Conservation (phyloP, 2,113 vertebrate genomes). For the Catharus minimus region DNA sequence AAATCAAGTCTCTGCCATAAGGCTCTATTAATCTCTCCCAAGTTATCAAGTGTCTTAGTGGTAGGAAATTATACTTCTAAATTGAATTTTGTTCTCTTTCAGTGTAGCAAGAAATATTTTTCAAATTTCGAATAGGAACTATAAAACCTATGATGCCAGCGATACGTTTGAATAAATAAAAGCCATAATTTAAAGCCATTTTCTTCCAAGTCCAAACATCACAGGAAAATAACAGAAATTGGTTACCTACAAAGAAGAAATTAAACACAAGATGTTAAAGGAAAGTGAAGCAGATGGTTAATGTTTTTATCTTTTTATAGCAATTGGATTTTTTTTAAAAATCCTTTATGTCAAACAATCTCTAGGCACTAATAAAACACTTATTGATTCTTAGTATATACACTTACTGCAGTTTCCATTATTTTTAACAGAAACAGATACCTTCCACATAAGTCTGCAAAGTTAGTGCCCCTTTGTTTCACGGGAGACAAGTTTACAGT, state of each 20-base stretch:
- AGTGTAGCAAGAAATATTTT: conserved; percentile 70
- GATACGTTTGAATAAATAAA: conserved; percentile 66
- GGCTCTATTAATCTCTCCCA: conserved; percentile 71
- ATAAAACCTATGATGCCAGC: conserved; percentile 57
- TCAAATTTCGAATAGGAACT: conserved; percentile 64
- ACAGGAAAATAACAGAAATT: conserved; percentile 52
- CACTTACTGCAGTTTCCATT: conserved; percentile 27
- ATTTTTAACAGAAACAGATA: conserved; percentile 50
- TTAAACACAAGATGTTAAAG: conserved; percentile 62
- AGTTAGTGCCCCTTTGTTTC: conserved; percentile 42
- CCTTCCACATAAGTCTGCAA: conserved; percentile 25
- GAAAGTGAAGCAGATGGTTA: conserved; percentile 50
- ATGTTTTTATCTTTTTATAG: conserved; percentile 66
- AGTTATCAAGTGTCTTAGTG: conserved; percentile 69
- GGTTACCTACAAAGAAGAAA: conserved; percentile 55
- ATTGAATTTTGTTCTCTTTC: conserved; percentile 75
- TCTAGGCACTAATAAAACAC: conserved; percentile 68
- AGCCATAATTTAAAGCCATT: conserved; percentile 64
- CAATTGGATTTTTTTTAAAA: conserved; percentile 32
- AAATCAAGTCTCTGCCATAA: conserved; percentile 73
- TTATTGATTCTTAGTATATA: conserved; percentile 65
- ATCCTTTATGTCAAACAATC: conserved; percentile 41
- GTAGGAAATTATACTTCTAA: conserved; percentile 76
- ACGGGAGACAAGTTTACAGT: conserved; percentile 57
- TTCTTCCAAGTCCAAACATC: conserved; percentile 8